These are phyloP conservation scores for Grammomys surdaster DNA, from an alignment of 2,113 vertebrate species.

Conservation along the genomic window DNA sequence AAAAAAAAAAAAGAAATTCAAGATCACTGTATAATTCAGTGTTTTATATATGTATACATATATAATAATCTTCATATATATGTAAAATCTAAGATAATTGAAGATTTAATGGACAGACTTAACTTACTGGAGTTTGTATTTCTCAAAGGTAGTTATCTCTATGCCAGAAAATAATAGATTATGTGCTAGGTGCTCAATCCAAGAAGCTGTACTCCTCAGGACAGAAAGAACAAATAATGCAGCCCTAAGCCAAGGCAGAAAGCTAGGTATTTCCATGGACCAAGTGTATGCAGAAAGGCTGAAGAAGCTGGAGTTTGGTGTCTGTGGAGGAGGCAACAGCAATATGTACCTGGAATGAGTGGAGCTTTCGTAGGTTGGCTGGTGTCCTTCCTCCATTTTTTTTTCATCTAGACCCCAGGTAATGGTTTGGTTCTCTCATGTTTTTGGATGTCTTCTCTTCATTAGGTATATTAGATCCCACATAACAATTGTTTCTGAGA, in stretches of 20 bases:
- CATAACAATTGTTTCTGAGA: background rate
- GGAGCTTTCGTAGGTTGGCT: background rate
- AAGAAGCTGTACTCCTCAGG: background rate
- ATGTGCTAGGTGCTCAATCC: background rate
- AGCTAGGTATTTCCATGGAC: background rate
- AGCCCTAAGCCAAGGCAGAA: background rate
- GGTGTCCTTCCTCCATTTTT: accelerated
- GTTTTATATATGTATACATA: background rate
- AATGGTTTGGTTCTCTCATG: background rate
- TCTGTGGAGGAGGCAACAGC: background rate
- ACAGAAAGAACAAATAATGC: background rate
- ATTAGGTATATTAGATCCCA: background rate
- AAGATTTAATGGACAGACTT: background rate
- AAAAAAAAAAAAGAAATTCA: too few relatives aligned
- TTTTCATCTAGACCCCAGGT: background rate
- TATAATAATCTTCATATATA: background rate
- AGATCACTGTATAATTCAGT: background rate
- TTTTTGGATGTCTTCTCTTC: too few relatives aligned
- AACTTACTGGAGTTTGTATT: too few relatives aligned
- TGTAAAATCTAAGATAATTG: background rate
- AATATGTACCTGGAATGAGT: too few relatives aligned
- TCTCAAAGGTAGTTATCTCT: too few relatives aligned
- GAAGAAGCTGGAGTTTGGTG: too few relatives aligned
- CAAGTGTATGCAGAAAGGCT: background rate
- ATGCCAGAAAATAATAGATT: background rate